Percentiles rank a stretch among this genome's conserved stretches.
Conservation (phyloP, 2,888 invertebrate genomes). For the Tenthredo notha region DNA sequence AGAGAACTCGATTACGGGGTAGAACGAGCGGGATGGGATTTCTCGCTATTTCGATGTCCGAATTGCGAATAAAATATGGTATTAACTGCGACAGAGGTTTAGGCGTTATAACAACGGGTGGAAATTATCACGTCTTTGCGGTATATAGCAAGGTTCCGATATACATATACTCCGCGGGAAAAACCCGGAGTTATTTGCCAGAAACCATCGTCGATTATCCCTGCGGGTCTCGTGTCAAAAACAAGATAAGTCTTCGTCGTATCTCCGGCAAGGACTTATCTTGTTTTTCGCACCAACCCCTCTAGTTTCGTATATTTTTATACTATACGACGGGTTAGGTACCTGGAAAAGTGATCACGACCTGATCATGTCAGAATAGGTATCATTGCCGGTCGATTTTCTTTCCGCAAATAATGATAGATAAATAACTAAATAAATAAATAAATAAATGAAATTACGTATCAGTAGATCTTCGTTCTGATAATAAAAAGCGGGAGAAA, state of each 20-base stretch:
- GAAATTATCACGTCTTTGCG: background rate
- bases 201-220: conserved; percentile 51
- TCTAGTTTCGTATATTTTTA: background rate
- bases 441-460: background rate
- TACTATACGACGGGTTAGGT: background rate
- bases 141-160: background rate
- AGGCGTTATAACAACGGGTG: background rate
- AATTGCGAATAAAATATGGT: background rate
- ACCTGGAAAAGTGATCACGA: conserved; percentile 18
- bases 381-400: background rate
- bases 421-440: too few relatives aligned
- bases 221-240: conserved; percentile 60
- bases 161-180: background rate
- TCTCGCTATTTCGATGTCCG: background rate
- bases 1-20: background rate
- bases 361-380: background rate
- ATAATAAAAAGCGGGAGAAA: background rate
- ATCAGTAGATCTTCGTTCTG: background rate
- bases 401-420: background rate
- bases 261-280: conserved; percentile 13
- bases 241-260: conserved; percentile 46
- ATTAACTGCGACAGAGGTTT: background rate
- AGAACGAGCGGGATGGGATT: background rate
- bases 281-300: conserved; percentile 35
- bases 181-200: conserved; percentile 19